A percentile compares a stretch with the other conserved stretches of the same genome.
phyloP scores from a whole-genome alignment of 1,140 invertebrate genomes.

The Drosophila bocqueti region DNA sequence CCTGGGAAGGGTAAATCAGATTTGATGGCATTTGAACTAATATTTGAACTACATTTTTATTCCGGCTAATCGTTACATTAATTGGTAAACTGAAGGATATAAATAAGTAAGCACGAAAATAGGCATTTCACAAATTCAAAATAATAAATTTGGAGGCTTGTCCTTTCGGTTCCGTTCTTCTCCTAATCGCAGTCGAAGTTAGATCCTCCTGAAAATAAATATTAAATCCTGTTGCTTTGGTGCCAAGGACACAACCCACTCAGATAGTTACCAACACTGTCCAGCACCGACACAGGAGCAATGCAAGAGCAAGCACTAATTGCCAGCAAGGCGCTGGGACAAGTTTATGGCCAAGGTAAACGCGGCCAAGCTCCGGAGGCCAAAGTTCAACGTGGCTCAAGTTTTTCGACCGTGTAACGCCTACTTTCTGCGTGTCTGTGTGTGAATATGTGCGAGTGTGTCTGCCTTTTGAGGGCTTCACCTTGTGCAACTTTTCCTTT shows the following conservation, averaged over 20 bases:
- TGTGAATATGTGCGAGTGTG: constrained; percentile 16
- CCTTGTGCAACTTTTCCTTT: constrained; percentile 66
- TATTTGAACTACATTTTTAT: background rate
- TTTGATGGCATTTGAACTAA: background rate
- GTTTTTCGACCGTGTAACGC: constrained; percentile 72
- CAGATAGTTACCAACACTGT: background rate
- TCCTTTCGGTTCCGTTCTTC: background rate
- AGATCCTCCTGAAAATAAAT: background rate
- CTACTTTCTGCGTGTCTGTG: constrained; percentile 17
- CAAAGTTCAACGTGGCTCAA: constrained; percentile 73
- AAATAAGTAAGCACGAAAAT: background rate
- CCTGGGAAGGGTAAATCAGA: background rate
- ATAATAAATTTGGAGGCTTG: too few relatives aligned
- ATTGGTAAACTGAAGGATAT: background rate
- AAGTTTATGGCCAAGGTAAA: constrained; percentile 82
- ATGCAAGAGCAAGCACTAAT: constrained; percentile 68
- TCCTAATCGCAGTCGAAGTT: background rate
- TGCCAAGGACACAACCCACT: background rate
- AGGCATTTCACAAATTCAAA: background rate
- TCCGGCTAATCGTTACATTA: background rate
- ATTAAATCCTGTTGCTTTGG: background rate
- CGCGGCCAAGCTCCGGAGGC: constrained; percentile 61
- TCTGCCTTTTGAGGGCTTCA: constrained; percentile 17
- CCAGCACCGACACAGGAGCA: constrained; percentile 1
- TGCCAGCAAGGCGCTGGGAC: constrained; percentile 73